phyloP scores from a whole-genome alignment of 2,888 invertebrate species.

The Endomychus coccineus region DNA sequence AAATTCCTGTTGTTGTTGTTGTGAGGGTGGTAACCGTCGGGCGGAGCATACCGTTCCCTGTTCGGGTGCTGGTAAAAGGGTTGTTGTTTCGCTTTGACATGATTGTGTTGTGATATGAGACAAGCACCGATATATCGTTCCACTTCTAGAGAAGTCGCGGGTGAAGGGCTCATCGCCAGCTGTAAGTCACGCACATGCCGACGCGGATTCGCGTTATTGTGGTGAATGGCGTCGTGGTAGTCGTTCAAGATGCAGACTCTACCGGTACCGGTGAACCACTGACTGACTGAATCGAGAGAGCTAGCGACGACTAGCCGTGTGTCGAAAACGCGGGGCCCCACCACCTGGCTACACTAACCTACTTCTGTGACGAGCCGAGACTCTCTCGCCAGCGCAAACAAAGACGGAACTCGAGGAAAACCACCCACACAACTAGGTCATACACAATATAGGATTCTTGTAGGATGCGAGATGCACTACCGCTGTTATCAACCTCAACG shows the following conservation, averaged over 20 bases:
- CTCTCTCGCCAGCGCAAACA: constrained; percentile 3
- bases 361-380: constrained; percentile 32
- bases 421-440: constrained; percentile 44
- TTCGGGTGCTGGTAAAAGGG: constrained; percentile 21
- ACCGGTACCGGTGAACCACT: no score
- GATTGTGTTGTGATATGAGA: constrained; percentile 47
- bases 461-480: no score
- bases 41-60: constrained; percentile 34
- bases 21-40: constrained; percentile 15
- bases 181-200: constrained; percentile 15
- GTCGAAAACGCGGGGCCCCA: constrained; percentile 20
- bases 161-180: constrained; percentile 71
- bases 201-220: no score
- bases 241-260: no score
- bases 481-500: no score
- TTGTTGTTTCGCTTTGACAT: constrained; percentile 21
- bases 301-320: no score
- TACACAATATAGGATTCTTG: constrained; percentile 28
- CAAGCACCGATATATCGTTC: constrained; percentile 59
- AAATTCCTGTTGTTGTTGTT: constrained; percentile 36
- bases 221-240: no score
- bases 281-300: no score
- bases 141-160: constrained; percentile 52
- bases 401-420: constrained; percentile 16
- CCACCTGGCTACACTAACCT: constrained; percentile 37